Evolutionary conservation across 2,797 vertebrate species (phyloP).

Genomic region (Eulemur albifrons): DNA sequence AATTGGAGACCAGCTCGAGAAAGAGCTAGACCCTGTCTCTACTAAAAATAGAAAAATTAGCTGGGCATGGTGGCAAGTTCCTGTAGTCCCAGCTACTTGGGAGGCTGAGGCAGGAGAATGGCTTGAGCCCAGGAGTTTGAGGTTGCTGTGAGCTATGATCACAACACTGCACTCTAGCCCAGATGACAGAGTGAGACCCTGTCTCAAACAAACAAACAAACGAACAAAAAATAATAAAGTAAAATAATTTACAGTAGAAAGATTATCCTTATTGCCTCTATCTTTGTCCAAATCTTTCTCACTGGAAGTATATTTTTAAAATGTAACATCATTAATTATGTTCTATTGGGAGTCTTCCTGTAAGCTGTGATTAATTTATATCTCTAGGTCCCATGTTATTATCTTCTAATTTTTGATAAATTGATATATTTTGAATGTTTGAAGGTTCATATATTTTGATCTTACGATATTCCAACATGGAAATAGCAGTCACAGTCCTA

Average conservation of each 20-base stretch:
- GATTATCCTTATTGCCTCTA: background rate
- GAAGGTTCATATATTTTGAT: constrained; percentile 19
- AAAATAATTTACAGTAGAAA: background rate
- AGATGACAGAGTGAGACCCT: background rate
- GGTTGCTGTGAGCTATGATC: background rate
- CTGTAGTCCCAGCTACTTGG: background rate
- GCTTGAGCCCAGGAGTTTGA: background rate
- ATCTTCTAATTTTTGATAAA: constrained; percentile 5
- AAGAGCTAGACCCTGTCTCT: background rate
- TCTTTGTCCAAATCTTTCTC: background rate
- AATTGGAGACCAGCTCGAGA: background rate
- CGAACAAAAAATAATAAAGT: background rate
- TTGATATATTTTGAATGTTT: constrained; percentile 45
- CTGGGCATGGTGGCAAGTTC: background rate
- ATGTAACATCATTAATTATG: background rate
- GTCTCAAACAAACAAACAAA: background rate
- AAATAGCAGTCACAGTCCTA: background rate
- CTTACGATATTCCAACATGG: background rate
- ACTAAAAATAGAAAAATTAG: background rate
- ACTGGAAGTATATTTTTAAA: background rate
- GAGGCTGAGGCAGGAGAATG: background rate
- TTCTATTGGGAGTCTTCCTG: background rate
- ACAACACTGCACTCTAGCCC: background rate
- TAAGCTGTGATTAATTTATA: background rate
- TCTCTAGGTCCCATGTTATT: background rate